Percentiles rank a stretch among this genome's conserved stretches.
Conservation (phyloP, 2,888 invertebrate species). For the Leptopilina myrica region DNA sequence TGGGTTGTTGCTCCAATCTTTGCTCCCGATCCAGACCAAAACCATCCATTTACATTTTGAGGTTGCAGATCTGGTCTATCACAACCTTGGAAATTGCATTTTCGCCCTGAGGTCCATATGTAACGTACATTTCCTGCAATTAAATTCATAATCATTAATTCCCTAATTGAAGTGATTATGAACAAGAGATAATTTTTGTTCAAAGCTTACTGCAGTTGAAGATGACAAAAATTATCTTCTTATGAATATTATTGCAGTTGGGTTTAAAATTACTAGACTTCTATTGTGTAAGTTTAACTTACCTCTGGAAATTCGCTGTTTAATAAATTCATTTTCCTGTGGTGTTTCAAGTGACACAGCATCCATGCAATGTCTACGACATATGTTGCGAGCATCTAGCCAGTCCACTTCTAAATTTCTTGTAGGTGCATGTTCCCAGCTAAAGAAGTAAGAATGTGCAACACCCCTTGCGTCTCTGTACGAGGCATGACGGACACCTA, state of each 20-base stretch:
- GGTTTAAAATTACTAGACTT: no score
- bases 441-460: conserved; percentile 95
- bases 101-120: conserved; percentile 95
- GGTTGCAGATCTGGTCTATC: conserved; percentile 91
- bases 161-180: background rate
- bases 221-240: no score
- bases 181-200: no score
- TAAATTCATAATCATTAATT: background rate
- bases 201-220: no score
- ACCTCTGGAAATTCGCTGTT: conserved; percentile 90
- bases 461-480: conserved; percentile 93
- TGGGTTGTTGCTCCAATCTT: conserved; percentile 93
- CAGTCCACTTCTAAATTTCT: conserved; percentile 91
- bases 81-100: conserved; percentile 95
- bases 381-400: conserved; percentile 94
- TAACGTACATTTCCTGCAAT: conserved; percentile 79
- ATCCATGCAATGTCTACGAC: conserved; percentile 95
- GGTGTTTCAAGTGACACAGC: conserved; percentile 93
- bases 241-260: no score
- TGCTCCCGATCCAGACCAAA: conserved; percentile 95
- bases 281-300: conserved; percentile 69
- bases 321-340: conserved; percentile 93
- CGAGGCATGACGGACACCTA: conserved; percentile 91
- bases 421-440: conserved; percentile 92
- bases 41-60: conserved; percentile 91